Evolutionary conservation across 2,888 invertebrate genomes (phyloP).

Genomic region (Agrotis segetum): DNA sequence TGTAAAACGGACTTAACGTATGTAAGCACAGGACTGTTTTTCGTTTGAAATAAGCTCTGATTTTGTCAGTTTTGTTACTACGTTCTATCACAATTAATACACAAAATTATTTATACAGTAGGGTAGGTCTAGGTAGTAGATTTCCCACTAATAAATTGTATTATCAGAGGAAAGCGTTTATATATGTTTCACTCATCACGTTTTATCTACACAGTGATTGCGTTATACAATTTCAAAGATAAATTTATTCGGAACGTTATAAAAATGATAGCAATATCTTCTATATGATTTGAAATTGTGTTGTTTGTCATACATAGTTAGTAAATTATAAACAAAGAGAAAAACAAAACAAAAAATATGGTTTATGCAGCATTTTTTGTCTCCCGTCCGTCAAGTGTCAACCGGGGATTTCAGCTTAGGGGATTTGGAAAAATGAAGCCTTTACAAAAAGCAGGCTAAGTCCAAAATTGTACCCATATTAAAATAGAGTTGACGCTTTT

Average conservation of each 20-base stretch:
- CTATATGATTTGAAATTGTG: not conserved
- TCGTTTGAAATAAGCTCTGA: not conserved
- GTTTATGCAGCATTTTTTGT: slow-evolving; percentile 44
- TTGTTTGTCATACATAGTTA: slow-evolving; percentile 9
- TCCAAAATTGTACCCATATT: slow-evolving; percentile 20
- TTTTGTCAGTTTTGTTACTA: not conserved
- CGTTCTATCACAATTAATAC: slow-evolving; percentile 22
- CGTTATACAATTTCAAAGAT: slow-evolving; percentile 29
- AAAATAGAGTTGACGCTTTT: slow-evolving; percentile 12
- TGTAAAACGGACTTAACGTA: not conserved
- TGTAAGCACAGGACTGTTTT: slow-evolving; percentile 1
- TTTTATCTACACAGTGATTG: slow-evolving; percentile 45
- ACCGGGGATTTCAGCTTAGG: slow-evolving; percentile 45
- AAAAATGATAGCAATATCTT: slow-evolving; percentile 19
- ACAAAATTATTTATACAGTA: not conserved
- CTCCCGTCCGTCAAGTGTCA: slow-evolving; percentile 59
- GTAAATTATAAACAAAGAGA: slow-evolving; percentile 30
- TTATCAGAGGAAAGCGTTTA: slow-evolving; percentile 34
- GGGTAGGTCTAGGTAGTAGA: slow-evolving; percentile 4
- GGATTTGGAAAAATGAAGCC: slow-evolving; percentile 40
- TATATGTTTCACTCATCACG: slow-evolving; percentile 41
- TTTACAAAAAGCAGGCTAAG: slow-evolving; percentile 19
- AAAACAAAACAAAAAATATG: slow-evolving; percentile 28
- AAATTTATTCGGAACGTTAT: slow-evolving; percentile 15
- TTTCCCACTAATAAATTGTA: slow-evolving; percentile 24